phyloP scores from a whole-genome alignment of 2,888 invertebrate genomes.

The Pilophorus perplexus region DNA sequence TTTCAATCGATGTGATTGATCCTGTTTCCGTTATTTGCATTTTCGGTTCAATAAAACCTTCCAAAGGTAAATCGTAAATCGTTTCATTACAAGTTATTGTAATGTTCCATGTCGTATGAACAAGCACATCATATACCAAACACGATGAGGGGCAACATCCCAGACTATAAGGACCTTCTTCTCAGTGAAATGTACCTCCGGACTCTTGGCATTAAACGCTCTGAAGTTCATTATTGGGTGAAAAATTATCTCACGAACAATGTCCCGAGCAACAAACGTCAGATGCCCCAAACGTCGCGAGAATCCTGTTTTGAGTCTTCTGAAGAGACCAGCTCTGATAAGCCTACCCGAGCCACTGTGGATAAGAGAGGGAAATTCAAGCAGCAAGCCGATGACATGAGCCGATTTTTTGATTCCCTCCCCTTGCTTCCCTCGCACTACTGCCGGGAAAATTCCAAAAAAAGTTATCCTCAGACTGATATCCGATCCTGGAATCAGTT shows the following conservation, averaged over 20 bases:
- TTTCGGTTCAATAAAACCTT: no score
- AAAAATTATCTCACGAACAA: slow-evolving; percentile 7
- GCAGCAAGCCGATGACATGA: not conserved
- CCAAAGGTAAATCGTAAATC: no score
- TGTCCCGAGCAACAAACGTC: not conserved
- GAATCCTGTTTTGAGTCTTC: not conserved
- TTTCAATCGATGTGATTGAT: no score
- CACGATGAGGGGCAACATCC: no score
- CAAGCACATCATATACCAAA: no score
- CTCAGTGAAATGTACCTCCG: slow-evolving; percentile 24
- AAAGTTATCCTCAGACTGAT: slow-evolving; percentile 28
- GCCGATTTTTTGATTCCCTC: slow-evolving; percentile 18
- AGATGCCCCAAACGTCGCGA: not conserved
- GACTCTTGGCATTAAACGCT: slow-evolving; percentile 22
- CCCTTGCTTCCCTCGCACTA: slow-evolving; percentile 31
- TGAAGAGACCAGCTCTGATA: not conserved
- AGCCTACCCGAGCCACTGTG: not conserved
- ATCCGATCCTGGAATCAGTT: slow-evolving; percentile 23
- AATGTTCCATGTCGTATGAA: no score
- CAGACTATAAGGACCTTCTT: not conserved
- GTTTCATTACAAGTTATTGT: no score
- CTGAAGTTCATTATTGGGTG: slow-evolving; percentile 31
- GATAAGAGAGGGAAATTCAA: not conserved
- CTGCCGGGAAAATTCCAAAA: slow-evolving; percentile 18
- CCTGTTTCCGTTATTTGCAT: no score